These are phyloP conservation scores for Parelbella ahira DNA, from an alignment of 2,888 invertebrate species.

Conservation along the genomic window DNA sequence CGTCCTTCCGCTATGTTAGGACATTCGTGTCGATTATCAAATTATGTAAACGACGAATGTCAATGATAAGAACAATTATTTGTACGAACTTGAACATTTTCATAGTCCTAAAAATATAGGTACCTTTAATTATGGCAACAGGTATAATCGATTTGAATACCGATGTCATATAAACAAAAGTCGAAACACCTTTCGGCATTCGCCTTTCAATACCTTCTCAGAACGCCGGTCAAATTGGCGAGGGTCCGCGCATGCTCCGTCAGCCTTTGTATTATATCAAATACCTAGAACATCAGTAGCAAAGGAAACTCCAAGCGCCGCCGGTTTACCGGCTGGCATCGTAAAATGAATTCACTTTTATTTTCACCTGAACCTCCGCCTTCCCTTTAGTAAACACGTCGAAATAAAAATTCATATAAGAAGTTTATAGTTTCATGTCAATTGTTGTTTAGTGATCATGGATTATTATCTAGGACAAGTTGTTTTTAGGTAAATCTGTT, in stretches of 20 bases:
- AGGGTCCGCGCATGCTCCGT: slow-evolving; percentile 61
- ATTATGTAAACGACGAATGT: slow-evolving; percentile 1
- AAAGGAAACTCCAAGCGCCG: slow-evolving; percentile 51
- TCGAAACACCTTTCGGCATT: slow-evolving; percentile 34
- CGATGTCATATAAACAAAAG: slow-evolving; percentile 24
- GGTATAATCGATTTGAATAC: not conserved
- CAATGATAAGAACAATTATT: not conserved
- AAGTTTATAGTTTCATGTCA: slow-evolving; percentile 55
- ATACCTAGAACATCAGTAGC: slow-evolving; percentile 59
- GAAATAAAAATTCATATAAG: slow-evolving; percentile 31
- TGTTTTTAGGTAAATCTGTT: slow-evolving; percentile 47
- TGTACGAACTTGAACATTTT: too few species aligned
- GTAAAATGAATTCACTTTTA: slow-evolving; percentile 43
- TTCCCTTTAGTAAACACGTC: slow-evolving; percentile 42
- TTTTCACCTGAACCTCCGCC: slow-evolving; percentile 36
- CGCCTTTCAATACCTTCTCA: slow-evolving; percentile 40
- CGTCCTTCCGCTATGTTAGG: slow-evolving; percentile 41
- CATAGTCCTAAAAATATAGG: not conserved
- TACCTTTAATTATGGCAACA: slow-evolving; percentile 4
- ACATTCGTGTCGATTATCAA: slow-evolving; percentile 16
- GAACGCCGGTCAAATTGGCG: slow-evolving; percentile 65
- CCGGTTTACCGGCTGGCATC: slow-evolving; percentile 60
- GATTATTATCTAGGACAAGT: slow-evolving; percentile 42
- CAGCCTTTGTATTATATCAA: slow-evolving; percentile 41
- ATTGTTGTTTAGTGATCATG: slow-evolving; percentile 63